Evolutionary conservation across 2,113 vertebrate species (phyloP).

Genomic region (Ochotona curzoniae): DNA sequence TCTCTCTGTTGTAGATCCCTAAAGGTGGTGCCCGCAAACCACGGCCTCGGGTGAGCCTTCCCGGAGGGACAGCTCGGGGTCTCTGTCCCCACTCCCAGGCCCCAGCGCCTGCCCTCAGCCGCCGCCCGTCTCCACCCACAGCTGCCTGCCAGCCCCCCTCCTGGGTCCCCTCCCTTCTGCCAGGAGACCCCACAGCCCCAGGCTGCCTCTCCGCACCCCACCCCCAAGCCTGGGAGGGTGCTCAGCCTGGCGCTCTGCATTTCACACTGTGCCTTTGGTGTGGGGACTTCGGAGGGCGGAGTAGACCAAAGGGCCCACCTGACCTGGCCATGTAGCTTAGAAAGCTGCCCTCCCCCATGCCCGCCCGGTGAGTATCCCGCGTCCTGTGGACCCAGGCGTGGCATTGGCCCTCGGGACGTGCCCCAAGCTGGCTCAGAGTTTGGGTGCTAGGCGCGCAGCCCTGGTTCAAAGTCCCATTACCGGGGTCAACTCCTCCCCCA

Average conservation of each 20-base stretch:
- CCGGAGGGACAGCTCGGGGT: conserved; percentile 84
- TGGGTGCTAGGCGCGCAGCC: no score
- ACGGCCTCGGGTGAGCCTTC: conserved; percentile 91
- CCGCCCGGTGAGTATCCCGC: no score
- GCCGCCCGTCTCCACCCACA: neutral
- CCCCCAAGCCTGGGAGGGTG: neutral
- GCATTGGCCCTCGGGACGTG: no score
- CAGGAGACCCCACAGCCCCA: conserved; percentile 79
- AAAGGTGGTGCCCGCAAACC: conserved; percentile 90
- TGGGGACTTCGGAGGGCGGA: conserved; percentile 66
- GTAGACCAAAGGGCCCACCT: no score
- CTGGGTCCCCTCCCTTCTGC: neutral
- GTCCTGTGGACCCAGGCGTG: no score
- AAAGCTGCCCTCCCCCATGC: no score
- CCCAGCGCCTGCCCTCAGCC: neutral
- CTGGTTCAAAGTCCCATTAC: no score
- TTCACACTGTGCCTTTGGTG: conserved; percentile 83
- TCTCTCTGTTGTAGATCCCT: conserved; percentile 95
- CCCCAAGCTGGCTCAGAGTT: no score
- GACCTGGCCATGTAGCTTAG: no score
- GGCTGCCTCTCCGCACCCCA: conserved; percentile 59
- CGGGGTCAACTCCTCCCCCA: no score
- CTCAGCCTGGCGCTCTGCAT: neutral
- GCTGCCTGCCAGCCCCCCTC: neutral
- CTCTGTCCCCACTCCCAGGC: conserved; percentile 83